Evolutionary conservation across 2,113 vertebrate species (phyloP), one percentile per base, ranked within the genome.

Genomic region (Diglossa brunneiventris): DNA sequence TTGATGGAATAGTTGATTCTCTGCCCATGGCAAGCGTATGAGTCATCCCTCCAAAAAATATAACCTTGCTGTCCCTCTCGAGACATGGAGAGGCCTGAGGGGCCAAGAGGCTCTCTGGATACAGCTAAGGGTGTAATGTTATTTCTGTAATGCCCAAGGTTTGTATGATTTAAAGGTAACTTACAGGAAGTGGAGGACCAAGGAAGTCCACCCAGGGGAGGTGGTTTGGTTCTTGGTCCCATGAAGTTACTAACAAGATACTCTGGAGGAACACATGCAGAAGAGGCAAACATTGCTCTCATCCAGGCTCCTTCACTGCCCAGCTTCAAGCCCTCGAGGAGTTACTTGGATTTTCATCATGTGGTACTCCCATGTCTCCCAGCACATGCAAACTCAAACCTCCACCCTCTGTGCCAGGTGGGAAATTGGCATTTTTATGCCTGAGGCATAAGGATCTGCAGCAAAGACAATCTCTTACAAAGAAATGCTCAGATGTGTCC

Each of bases 1-100:
- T 83, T 84, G 90, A 94, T 49, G 90, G 95, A 97, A 96, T 95
- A 96, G 94, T 95, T 96, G 96, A 90, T 72, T 83, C 76, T 46
- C 56, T 93, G 96, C 95, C 95, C 88, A 8, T 94, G 92, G 85
- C 88, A 94, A 93, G 94, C 3, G 1, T 7, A 37, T 90, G 94
- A 96, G 79, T 96, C 92, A 95, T 61, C 50, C 41, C 87, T 96
- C 72, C 64, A 83, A 77, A 76, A 95, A 94, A 66, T 44, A 83
- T 77, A 93, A 94, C 75, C 88, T 95, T 90, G 64, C 93, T 88
- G 73, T 95, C 94, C 85, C 85, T 90, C 75, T 39, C 24, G 22
- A 83, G 82, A 10, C 0, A 11, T 30, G 75, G 21, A 85, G 68
- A 90, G 82, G 42, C 37, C 78, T 47, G 74, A 42, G 83, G 75